These are phyloP conservation scores for Acrocera orbiculus DNA, from an alignment of 2,888 invertebrate genomes.

Conservation along the genomic window DNA sequence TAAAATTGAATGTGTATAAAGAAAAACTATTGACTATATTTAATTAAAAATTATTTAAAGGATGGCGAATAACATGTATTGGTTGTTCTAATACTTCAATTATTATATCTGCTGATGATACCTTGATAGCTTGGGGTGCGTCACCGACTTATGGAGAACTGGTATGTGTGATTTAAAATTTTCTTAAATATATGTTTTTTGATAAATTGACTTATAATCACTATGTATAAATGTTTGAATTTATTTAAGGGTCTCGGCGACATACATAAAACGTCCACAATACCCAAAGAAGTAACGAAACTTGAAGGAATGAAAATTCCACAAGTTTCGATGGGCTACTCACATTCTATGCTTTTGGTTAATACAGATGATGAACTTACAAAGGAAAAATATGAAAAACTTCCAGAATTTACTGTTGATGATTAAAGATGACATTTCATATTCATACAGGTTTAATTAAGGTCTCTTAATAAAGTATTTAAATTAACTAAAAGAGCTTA, in stretches of 20 bases:
- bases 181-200: slow-evolving; percentile 3
- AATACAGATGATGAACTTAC: slow-evolving; percentile 37
- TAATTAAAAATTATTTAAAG: no score
- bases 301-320: slow-evolving; percentile 60
- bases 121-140: slow-evolving; percentile 84
- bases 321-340: slow-evolving; percentile 67
- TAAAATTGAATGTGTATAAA: neutral
- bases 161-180: slow-evolving; percentile 32
- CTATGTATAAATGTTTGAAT: slow-evolving; percentile 1
- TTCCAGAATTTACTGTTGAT: slow-evolving; percentile 34
- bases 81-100: slow-evolving; percentile 71
- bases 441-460: no score
- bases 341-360: slow-evolving; percentile 56
- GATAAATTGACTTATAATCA: neutral
- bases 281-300: slow-evolving; percentile 68
- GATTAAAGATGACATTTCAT: slow-evolving; percentile 19
- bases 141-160: slow-evolving; percentile 87
- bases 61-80: slow-evolving; percentile 76
- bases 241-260: slow-evolving; percentile 67
- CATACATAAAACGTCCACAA: slow-evolving; percentile 68
- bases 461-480: no score
- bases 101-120: slow-evolving; percentile 77
- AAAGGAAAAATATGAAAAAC: slow-evolving; percentile 34
- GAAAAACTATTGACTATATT: no score
- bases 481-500: neutral